phyloP scores from a whole-genome alignment of 1,140 invertebrate species.

The Schlechtendalia chinensis region DNA sequence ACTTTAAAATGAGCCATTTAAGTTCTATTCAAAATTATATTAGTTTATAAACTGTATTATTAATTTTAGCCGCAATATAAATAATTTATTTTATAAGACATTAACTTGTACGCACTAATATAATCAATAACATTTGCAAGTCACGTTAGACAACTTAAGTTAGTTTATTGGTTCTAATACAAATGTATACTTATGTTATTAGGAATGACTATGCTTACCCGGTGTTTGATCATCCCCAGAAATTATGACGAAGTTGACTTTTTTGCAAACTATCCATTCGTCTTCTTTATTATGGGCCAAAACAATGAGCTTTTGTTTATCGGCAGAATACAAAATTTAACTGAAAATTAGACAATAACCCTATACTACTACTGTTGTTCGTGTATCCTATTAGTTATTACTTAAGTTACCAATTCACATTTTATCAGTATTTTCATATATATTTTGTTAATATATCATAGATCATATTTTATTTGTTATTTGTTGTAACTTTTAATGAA shows the following conservation, averaged over 20 bases:
- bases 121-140: not conserved
- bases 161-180: constrained; percentile 4
- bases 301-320: constrained; percentile 29
- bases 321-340: constrained; percentile 16
- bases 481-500: not conserved
- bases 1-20: not conserved
- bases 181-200: constrained; percentile 30
- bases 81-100: not conserved
- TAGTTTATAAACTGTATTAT: not conserved
- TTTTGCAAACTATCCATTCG: constrained; percentile 32
- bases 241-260: constrained; percentile 13
- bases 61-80: not conserved
- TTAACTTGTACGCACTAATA: not conserved
- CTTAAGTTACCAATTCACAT: not conserved
- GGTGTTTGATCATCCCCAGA: constrained; percentile 17
- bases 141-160: not conserved
- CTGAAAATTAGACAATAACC: not conserved
- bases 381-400: not conserved
- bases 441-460: not conserved
- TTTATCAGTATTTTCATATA: constrained; percentile 18
- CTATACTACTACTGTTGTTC: not conserved
- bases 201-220: constrained; percentile 24
- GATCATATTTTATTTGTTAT: constrained; percentile 4
- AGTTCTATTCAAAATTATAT: not conserved
- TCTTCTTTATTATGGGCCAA: constrained; percentile 32